Evolutionary conservation across 2,888 invertebrate genomes (phyloP), one percentile per base, ranked within the genome.

Genomic region (Erebia epiphron): DNA sequence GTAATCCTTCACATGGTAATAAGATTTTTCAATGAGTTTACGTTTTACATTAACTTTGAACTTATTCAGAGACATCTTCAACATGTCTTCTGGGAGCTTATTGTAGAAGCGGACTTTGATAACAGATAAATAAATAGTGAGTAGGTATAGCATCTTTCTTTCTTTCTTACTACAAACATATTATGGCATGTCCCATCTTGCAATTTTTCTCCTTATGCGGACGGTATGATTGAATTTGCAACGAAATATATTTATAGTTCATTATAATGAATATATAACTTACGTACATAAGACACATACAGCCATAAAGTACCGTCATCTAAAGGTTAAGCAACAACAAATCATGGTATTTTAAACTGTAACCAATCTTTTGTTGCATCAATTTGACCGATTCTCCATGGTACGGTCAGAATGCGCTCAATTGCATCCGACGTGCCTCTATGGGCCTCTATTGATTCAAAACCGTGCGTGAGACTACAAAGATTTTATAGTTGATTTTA

Each of bases 401-500:
- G 90, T 87, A 78, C 81, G 84, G 79, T 85, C 83, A 81, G 81
- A 85, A 82, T 85, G 84, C 79, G 84, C 82, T 85, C 92, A 91
- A 92, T 92, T 92, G 92, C 89, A 79, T 79, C 80, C 84, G 85
- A 88, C 87, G 89, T 87, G 83, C 82, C 78, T 84, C 86, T 86
- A 89, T 88, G 90, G 88, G 83, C 82, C 78, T 84, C 86, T 86
- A 88, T 88, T 90, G 88, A 88, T 81, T 85, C 84, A 84, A 85
- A 87, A 83, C 85, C 83, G 84, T 86, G 84, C 86, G 88, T 89
- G 87, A 86, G 86, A 85, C 81, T 82, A 82, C 86, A 87, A 88
- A 87, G 86, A 82, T 84, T 92, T 91, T 91, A 91, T 90, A 86
- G 89, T 86, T 82, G 80, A 79, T 86, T 92, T 92, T 91, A 91